Base-by-base conservation (phyloP, 1,140 invertebrate species). In the Steinernema feltiae region DNA sequence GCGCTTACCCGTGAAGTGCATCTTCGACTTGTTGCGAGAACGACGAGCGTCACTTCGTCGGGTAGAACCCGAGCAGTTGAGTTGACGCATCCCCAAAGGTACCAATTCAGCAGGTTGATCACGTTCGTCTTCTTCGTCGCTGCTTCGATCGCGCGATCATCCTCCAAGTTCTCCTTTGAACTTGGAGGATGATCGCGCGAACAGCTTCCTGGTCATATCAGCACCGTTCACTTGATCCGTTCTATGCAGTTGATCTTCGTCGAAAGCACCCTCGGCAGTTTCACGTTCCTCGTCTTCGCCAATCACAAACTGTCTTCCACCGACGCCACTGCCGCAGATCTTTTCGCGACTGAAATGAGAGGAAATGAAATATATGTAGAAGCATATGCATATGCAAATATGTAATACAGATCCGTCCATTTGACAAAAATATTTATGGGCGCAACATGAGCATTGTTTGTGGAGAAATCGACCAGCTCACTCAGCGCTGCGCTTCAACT, bases 281-380 rank as follows among this genome's bases (percentile, higher is more conserved):
- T 63, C 53, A 21, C 24, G 2, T 27, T 63, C 53, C 53, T 63
- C 53, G 53, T 63, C 53, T 7, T 63, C 53, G 53, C 53, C 53
- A 63, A 63, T 63, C 7, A 63, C 53, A 63, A 63, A 63, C 53
- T 63, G 53, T 63, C 53, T 63, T 21, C 53, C 53, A 63, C 53
- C 53, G 53, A 63, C 53, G 53, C 15, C 24, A 63, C 53, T 21
- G 24, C 53, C 24, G 35, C 35, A 41, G 53, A 21, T 63, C 53
- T 63, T 63, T 27, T 63, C 53, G 53, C 53, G 53, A 63, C 53
- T 63, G 53, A 63, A 63, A 63, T 27, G 7, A n/a, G n/a, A n/a
- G n/a, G n/a, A n/a, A n/a, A n/a, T n/a, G n/a, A n/a, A 41, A 41
- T 41, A 41, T 41, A 18, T 7, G 7, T 41, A 41, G 7, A 41